Conservation (phyloP, 1,140 invertebrate genomes). For the Drosophila chauvacae region DNA sequence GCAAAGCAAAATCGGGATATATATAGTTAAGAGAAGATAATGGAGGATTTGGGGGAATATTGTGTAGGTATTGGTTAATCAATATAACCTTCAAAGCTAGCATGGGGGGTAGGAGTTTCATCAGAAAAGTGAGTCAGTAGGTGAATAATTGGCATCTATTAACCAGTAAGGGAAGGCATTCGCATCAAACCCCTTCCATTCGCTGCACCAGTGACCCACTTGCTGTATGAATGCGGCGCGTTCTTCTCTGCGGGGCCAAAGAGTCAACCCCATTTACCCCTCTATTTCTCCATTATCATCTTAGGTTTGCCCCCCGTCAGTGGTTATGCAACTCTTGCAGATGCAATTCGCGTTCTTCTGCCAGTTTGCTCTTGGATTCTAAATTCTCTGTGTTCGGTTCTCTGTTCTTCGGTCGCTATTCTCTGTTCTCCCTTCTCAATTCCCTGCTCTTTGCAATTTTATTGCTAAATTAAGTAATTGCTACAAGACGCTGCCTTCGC, state of each 20-base stretch:
- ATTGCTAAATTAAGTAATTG: conserved; percentile 82
- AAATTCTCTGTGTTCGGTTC: conserved; percentile 1
- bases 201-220: conserved; percentile 53
- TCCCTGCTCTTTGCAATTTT: conserved; percentile 53
- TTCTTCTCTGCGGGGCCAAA: conserved; percentile 33
- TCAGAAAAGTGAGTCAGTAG: background rate
- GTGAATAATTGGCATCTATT: conserved; percentile 5
- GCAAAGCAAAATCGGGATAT: conserved; percentile 2
- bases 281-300: conserved; percentile 18
- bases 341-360: conserved; percentile 49
- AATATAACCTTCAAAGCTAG: background rate
- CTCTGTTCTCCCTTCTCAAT: background rate
- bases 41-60: background rate
- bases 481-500: conserved; percentile 46
- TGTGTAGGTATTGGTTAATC: background rate
- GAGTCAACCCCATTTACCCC: background rate
- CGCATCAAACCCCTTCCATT: background rate
- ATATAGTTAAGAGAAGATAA: background rate
- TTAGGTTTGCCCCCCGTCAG: conserved; percentile 14
- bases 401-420: background rate
- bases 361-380: conserved; percentile 11
- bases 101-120: background rate
- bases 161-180: background rate
- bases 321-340: conserved; percentile 73
- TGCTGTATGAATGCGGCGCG: conserved; percentile 38